Percentiles rank a stretch among this genome's conserved stretches.
Evolutionary conservation across 2,797 vertebrate genomes (phyloP).

Genomic region (Cetoscarus ocellatus): DNA sequence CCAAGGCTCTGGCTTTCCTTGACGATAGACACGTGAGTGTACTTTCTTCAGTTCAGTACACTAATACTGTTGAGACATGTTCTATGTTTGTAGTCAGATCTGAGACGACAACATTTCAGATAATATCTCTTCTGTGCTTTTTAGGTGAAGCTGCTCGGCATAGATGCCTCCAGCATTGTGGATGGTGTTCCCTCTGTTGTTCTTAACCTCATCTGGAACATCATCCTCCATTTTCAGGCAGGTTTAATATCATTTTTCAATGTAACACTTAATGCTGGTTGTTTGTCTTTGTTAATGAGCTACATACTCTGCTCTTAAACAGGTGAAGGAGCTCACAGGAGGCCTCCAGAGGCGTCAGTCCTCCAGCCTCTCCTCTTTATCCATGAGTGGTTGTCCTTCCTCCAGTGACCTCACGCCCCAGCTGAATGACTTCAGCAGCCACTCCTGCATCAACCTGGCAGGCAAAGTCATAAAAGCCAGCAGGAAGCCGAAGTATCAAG

Average conservation of each 20-base stretch:
- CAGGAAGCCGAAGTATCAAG: conserved; percentile 85
- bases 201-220: conserved; percentile 92
- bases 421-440: conserved; percentile 83
- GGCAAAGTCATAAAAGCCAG: conserved; percentile 81
- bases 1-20: conserved; percentile 91
- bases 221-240: conserved; percentile 94
- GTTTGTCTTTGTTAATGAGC: conserved; percentile 6
- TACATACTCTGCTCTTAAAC: conserved; percentile 3
- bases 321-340: conserved; percentile 71
- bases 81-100: not conserved
- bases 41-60: not conserved
- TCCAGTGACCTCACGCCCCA: conserved; percentile 84
- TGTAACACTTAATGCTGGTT: not conserved
- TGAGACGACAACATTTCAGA: not conserved
- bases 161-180: conserved; percentile 90
- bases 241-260: not conserved
- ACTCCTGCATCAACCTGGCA: conserved; percentile 84
- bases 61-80: not conserved
- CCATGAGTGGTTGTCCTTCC: conserved; percentile 80
- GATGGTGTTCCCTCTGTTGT: conserved; percentile 91
- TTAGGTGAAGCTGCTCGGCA: conserved; percentile 92
- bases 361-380: conserved; percentile 88
- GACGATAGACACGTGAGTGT: conserved; percentile 93
- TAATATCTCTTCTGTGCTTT: conserved; percentile 6
- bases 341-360: conserved; percentile 63